These are phyloP conservation scores for Callocephalon fimbriatum DNA, from an alignment of 2,113 vertebrate species.

Conservation along the genomic window DNA sequence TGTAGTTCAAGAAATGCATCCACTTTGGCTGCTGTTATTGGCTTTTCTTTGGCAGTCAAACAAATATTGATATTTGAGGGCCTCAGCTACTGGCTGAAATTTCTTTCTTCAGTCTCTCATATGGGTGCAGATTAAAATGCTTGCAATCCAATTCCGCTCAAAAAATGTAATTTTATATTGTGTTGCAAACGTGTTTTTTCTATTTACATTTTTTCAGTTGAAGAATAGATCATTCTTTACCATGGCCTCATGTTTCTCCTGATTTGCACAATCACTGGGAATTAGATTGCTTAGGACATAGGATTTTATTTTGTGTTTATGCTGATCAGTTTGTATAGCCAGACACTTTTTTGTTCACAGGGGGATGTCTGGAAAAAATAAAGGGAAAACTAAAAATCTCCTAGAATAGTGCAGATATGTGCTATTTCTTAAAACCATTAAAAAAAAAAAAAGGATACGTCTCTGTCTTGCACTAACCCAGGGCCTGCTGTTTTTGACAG, in stretches of 20 bases:
- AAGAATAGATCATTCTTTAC: background rate
- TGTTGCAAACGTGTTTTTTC: background rate
- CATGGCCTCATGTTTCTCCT: background rate
- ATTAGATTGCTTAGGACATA: background rate
- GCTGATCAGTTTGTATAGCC: background rate
- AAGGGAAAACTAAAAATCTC: background rate
- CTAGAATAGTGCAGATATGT: background rate
- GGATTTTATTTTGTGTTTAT: background rate
- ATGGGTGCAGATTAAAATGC: background rate
- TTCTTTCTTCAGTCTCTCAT: background rate
- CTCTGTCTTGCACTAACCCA: background rate
- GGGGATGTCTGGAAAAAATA: background rate
- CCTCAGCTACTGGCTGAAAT: background rate
- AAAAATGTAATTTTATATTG: background rate
- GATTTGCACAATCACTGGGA: background rate
- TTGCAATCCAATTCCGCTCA: background rate
- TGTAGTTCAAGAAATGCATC: conserved; percentile 46
- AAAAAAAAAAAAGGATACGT: rapidly evolving
- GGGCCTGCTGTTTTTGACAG: background rate
- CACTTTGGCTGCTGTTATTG: conserved; percentile 8
- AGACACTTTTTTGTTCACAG: background rate
- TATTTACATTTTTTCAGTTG: background rate
- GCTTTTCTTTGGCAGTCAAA: conserved; percentile 19
- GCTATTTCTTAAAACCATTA: background rate
- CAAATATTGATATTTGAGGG: conserved; percentile 9